phyloP scores from a whole-genome alignment of 1,140 invertebrate genomes.

The Melitaea cinxia region DNA sequence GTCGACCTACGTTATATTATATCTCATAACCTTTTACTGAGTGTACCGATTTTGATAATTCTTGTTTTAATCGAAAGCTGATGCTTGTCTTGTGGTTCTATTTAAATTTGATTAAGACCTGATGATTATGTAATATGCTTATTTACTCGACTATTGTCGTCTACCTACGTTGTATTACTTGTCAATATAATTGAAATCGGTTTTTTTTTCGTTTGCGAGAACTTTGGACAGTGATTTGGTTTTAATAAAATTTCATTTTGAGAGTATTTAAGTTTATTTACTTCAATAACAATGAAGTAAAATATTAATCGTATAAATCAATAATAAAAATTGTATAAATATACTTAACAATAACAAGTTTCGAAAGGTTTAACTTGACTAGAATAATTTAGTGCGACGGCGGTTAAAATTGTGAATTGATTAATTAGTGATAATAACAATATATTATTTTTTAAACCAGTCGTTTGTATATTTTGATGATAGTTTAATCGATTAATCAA shows the following conservation, averaged over 20 bases:
- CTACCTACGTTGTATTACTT: too few relatives aligned
- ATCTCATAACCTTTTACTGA: too few relatives aligned
- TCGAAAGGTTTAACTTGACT: slow-evolving; percentile 43
- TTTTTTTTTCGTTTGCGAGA: too few relatives aligned
- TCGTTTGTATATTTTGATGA: neutral
- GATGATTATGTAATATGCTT: too few relatives aligned
- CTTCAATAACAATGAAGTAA: slow-evolving; percentile 66
- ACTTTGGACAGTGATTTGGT: neutral
- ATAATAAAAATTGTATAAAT: slow-evolving; percentile 72
- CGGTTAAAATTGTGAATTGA: slow-evolving; percentile 1
- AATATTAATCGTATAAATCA: slow-evolving; percentile 59
- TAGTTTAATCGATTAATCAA: neutral
- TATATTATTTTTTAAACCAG: slow-evolving; percentile 11
- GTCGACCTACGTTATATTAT: too few relatives aligned
- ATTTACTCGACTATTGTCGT: too few relatives aligned
- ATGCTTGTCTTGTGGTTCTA: too few relatives aligned
- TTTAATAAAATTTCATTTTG: slow-evolving; percentile 43
- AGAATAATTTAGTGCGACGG: slow-evolving; percentile 36
- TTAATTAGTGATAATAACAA: slow-evolving; percentile 10
- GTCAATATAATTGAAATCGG: too few relatives aligned
- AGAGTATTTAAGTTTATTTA: slow-evolving; percentile 69
- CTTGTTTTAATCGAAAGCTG: too few relatives aligned
- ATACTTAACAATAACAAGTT: slow-evolving; percentile 44
- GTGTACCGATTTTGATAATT: too few relatives aligned
- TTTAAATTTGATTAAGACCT: too few relatives aligned